Evolutionary conservation across 2,888 invertebrate genomes (phyloP).

Genomic region (Ichneumoninae sp.): DNA sequence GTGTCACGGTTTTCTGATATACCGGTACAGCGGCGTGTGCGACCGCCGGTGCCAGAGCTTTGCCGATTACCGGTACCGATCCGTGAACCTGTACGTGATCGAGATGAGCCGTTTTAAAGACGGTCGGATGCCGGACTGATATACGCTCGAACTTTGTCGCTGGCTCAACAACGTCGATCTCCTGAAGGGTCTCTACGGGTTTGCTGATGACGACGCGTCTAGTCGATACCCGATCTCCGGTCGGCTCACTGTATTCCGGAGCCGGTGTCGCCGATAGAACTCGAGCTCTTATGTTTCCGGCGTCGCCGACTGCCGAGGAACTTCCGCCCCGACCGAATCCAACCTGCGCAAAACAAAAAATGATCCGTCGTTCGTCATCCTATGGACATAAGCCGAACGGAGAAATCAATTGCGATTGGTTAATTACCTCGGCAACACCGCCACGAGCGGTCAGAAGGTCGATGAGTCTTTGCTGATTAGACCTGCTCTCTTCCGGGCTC

Average conservation of each 20-base stretch:
- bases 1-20: slow-evolving; percentile 79
- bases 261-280: slow-evolving; percentile 87
- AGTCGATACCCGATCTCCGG: slow-evolving; percentile 86
- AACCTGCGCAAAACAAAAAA: slow-evolving; percentile 69
- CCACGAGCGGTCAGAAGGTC: slow-evolving; percentile 85
- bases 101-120: slow-evolving; percentile 84
- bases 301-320: slow-evolving; percentile 83
- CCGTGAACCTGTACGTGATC: slow-evolving; percentile 84
- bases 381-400: not conserved
- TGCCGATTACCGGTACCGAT: slow-evolving; percentile 83
- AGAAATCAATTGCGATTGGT: slow-evolving; percentile 11
- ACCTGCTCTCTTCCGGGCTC: slow-evolving; percentile 81
- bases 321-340: slow-evolving; percentile 81
- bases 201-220: slow-evolving; percentile 87
- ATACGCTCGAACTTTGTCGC: slow-evolving; percentile 86
- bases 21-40: slow-evolving; percentile 79
- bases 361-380: not conserved
- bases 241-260: slow-evolving; percentile 84
- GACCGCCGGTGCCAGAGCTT: slow-evolving; percentile 78
- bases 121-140: slow-evolving; percentile 86
- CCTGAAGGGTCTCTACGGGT: slow-evolving; percentile 87
- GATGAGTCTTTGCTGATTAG: slow-evolving; percentile 85
- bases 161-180: slow-evolving; percentile 87
- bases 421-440: slow-evolving; percentile 81
- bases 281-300: slow-evolving; percentile 85